Evolutionary conservation across 1,140 invertebrate species (phyloP).

Genomic region (Bombus terrestris): DNA sequence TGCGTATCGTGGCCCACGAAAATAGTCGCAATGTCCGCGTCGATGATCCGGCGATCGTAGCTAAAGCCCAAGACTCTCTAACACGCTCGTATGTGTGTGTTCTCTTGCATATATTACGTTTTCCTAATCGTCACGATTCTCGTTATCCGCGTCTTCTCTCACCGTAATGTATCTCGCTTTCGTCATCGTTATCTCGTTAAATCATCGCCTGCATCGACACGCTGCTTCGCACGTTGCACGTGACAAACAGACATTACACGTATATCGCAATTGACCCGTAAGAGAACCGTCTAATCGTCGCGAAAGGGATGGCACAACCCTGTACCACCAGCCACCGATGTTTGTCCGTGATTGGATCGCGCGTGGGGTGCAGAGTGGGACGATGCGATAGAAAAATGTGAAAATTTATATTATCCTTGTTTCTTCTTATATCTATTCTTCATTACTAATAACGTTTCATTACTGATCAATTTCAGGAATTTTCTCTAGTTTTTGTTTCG

Average conservation of each 20-base stretch:
- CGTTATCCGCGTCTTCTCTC: slow-evolving; percentile 24
- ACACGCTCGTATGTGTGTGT: slow-evolving; percentile 59
- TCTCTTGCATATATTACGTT: slow-evolving; percentile 25
- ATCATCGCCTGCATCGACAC: slow-evolving; percentile 27
- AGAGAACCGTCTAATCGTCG: not conserved
- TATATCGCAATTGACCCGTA: not conserved
- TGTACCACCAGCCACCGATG: slow-evolving; percentile 53
- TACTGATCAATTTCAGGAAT: too few relatives aligned
- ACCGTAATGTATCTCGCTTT: slow-evolving; percentile 12
- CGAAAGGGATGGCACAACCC: not conserved
- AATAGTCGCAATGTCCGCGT: slow-evolving; percentile 5
- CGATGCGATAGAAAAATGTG: not conserved
- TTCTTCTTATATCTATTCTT: too few relatives aligned
- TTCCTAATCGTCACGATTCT: slow-evolving; percentile 34
- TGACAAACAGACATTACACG: not conserved
- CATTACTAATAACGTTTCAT: too few relatives aligned
- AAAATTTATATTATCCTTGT: not conserved
- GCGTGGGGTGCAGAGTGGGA: not conserved
- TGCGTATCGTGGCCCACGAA: not conserved
- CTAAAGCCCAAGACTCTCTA: slow-evolving; percentile 55
- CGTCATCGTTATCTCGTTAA: slow-evolving; percentile 6
- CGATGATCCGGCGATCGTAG: slow-evolving; percentile 57
- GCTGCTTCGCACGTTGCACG: slow-evolving; percentile 53
- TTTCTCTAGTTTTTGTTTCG: too few relatives aligned
- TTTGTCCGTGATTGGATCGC: slow-evolving; percentile 53